phyloP scores from a whole-genome alignment of 1,140 invertebrate genomes.

The Leptinotarsa lineolata region DNA sequence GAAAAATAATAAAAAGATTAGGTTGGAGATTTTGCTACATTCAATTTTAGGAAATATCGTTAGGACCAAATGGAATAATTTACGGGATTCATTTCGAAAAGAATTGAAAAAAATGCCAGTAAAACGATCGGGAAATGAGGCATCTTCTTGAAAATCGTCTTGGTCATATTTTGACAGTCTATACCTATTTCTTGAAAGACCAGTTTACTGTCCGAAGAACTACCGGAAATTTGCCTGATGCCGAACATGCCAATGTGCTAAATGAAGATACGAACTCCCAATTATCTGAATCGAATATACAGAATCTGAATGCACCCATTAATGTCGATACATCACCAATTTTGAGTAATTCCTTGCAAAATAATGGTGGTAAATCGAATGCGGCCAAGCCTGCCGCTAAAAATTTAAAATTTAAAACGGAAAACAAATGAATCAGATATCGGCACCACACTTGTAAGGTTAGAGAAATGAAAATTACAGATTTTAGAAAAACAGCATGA shows the following conservation, averaged over 20 bases:
- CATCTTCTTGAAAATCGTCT: neutral
- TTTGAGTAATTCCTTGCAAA: neutral
- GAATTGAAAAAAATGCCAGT: slow-evolving; percentile 17
- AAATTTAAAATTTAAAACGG: neutral
- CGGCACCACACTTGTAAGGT: neutral
- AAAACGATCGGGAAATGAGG: slow-evolving; percentile 2
- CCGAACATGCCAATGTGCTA: neutral
- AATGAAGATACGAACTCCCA: slow-evolving; percentile 1
- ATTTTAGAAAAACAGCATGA: slow-evolving; percentile 50
- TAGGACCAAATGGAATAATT: neutral
- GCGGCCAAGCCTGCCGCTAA: neutral
- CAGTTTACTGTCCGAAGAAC: slow-evolving; percentile 25
- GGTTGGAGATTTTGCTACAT: neutral
- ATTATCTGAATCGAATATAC: neutral
- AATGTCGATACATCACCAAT: neutral
- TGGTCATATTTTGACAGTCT: slow-evolving; percentile 34
- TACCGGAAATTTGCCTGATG: slow-evolving; percentile 23
- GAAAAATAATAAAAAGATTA: no score
- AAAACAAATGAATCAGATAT: no score
- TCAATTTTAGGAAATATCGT: slow-evolving; percentile 2
- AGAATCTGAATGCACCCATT: neutral
- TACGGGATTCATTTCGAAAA: slow-evolving; percentile 5
- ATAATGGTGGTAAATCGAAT: neutral
- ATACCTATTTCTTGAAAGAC: slow-evolving; percentile 34
- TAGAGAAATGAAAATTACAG: slow-evolving; percentile 25